Base-by-base conservation (phyloP, 1,140 invertebrate genomes). In the Lerema accius region DNA sequence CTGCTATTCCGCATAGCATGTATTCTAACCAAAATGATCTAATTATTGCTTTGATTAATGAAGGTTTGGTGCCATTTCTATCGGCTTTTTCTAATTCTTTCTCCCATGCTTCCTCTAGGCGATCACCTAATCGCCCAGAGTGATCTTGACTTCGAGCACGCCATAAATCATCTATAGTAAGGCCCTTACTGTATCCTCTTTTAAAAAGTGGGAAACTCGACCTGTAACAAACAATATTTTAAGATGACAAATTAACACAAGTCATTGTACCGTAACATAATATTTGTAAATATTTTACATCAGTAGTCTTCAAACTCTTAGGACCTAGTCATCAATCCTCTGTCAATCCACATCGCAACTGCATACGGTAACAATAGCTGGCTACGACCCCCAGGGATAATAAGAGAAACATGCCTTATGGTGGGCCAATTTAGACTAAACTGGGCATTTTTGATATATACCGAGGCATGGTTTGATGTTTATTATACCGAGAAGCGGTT, bases 111-210 rank as follows among this genome's bases (percentile, higher is more conserved):
- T 81, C 77, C 68, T 92, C 93, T 35, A 94, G 80, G 42, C 87
- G 85, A 74, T 93, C 92, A 1, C 93, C 93, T 7, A 94, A 78
- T 1, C 72, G 69, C 7, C 90, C 89, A 0, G 93, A 94, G 16
- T 85, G 82, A 65, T 95, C 93, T 15, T 91, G 89, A 3, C 87
- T 84, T 2, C 94, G 80, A n/a, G 93, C 91, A 68, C 92, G 86
- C 77, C 91, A 94, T n/a, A 95, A 72, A 70, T 94, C 94, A 1
- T 90, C 78, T 32, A 92, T 74, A 49, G 92, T 91, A 9, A 94
- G 71, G 45, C 94, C 92, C 16, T 87, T 74, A 76, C 92, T 92
- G 61, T 83, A 89, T 9, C 86, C 86, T 60, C 75, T 71, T 37
- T 64, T 69, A 45, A 90, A 90, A 51, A 90, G 59, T 15, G 51